Evolutionary conservation across 2,888 invertebrate genomes (phyloP).

Genomic region (Bruchidius siliquastri): DNA sequence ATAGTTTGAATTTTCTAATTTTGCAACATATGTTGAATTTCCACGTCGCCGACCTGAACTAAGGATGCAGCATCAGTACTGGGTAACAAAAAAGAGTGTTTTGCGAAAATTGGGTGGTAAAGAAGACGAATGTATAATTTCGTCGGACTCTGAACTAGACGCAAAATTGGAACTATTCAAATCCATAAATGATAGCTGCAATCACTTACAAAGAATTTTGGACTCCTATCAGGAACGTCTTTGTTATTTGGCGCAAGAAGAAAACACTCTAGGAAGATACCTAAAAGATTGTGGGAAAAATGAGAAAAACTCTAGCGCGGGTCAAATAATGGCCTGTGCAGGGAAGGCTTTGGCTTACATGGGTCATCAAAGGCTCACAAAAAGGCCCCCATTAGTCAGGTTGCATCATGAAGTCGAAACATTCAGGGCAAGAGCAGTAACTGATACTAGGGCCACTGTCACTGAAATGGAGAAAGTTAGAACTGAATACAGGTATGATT

Average conservation of each 20-base stretch:
- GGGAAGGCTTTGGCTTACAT: conserved; percentile 66
- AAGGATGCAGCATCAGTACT: conserved; percentile 88
- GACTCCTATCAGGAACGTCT: conserved; percentile 92
- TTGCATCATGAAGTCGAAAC: conserved; percentile 97
- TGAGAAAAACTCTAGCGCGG: conserved; percentile 80
- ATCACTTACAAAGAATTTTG: conserved; percentile 79
- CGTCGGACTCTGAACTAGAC: conserved; percentile 95
- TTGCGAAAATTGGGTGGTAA: conserved; percentile 90
- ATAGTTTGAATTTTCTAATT: not conserved
- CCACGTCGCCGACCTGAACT: not conserved
- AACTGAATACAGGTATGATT: conserved; percentile 68
- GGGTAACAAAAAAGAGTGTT: conserved; percentile 96
- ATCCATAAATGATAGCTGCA: conserved; percentile 87
- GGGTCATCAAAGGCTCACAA: conserved; percentile 86
- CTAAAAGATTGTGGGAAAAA: conserved; percentile 89
- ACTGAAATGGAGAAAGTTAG: conserved; percentile 92
- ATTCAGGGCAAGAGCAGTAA: conserved; percentile 88
- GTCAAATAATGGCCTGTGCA: conserved; percentile 73
- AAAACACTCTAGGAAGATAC: conserved; percentile 86
- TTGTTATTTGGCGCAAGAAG: conserved; percentile 90
- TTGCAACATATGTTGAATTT: not conserved
- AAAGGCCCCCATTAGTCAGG: conserved; percentile 79
- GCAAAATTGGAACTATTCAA: conserved; percentile 91
- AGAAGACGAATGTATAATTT: conserved; percentile 94
- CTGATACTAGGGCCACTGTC: conserved; percentile 87